Base-by-base conservation (phyloP, 2,113 vertebrate species). In the Reinhardtius hippoglossoides region DNA sequence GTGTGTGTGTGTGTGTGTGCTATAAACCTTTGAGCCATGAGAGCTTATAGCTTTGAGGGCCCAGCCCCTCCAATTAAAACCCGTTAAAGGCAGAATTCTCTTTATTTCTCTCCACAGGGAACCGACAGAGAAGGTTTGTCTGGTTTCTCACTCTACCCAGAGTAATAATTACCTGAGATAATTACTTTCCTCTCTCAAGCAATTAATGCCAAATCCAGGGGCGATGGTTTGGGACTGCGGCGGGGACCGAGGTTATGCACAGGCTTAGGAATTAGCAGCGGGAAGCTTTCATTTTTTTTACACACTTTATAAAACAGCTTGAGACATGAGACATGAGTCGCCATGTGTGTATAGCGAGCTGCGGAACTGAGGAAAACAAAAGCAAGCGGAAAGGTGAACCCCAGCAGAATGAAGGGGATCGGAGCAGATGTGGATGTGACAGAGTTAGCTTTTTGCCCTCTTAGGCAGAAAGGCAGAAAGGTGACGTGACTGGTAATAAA, bases 111-210 rank as follows among this genome's bases (percentile, higher is more conserved):
- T 87, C 91, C 80, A 26, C 85, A 86, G 92, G 93, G 93, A 87
- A 54, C 60, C 23, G 46, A 23, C 48, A 59, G 76, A 89, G 83
- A 84, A 86, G 75, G 81, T 81, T 88, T 82, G 87, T 92, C 83
- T 87, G 65, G 83, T 83, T 90, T 83, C 86, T 91, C 87, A 88
- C 93, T 93, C 93, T 80, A 92, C 88, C 83, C 86, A 87, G 83
- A 88, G 89, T 93, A 92, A 94, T 95, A 94, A 95, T 95, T 94
- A 94, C 94, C 93, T 94, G 91, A 92, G 92, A 94, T 95, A 94
- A 95, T 95, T 93, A 93, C 94, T 94, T 94, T 90, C 89, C 91
- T 92, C 88, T 93, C 83, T 84, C 84, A 90, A 92, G 87, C 93
- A 94, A 94, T 94, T 94, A 93, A 92, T 92, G 91, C 82, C 88